Conservation (phyloP, 2,797 vertebrate species). For the Sebastes taczanowskii region DNA sequence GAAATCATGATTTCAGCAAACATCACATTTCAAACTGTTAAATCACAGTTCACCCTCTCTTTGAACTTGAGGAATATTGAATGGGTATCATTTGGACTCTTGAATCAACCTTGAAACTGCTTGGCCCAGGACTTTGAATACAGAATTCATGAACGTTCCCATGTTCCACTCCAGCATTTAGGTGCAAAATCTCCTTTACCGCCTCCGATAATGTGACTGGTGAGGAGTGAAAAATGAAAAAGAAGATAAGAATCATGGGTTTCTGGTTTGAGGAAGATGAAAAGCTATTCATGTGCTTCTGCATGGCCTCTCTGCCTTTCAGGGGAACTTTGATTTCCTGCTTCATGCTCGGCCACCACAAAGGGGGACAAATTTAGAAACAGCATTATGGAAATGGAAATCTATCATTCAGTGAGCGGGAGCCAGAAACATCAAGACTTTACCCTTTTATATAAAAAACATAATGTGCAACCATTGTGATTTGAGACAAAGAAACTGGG, state of each 20-base stretch:
- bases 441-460: not conserved
- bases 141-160: not conserved
- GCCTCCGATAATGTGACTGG: not conserved
- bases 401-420: not conserved
- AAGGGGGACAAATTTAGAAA: constrained; percentile 14
- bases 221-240: not conserved
- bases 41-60: not conserved
- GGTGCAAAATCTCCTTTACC: not conserved
- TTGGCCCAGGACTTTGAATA: not conserved
- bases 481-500: not conserved
- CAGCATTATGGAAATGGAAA: constrained; percentile 27
- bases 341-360: not conserved
- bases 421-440: not conserved
- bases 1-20: not conserved
- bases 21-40: not conserved
- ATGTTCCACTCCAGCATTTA: not conserved
- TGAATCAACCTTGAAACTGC: no score
- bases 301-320: not conserved
- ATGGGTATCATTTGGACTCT: not conserved
- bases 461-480: not conserved
- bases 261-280: not conserved
- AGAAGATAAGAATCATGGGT: not conserved
- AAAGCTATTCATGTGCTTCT: not conserved
- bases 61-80: not conserved
- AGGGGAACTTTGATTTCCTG: constrained; percentile 7